Evolutionary conservation across 2,113 vertebrate genomes (phyloP).

Genomic region (Ophiodon elongatus): DNA sequence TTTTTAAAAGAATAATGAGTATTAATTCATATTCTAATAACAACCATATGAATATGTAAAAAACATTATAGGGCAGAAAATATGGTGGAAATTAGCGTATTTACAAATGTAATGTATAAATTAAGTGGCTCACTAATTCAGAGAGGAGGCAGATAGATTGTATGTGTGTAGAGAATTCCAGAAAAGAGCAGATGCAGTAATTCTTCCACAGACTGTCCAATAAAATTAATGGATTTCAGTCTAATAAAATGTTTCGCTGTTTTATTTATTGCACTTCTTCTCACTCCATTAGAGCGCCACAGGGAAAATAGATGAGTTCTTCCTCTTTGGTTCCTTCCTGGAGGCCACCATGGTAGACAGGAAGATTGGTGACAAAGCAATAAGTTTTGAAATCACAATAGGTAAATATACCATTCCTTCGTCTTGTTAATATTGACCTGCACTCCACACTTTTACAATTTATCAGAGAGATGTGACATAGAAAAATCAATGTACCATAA

Average conservation of each 20-base stretch:
- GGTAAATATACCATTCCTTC: conserved; percentile 78
- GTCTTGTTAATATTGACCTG: background rate
- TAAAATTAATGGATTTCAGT: background rate
- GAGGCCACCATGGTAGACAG: conserved; percentile 98
- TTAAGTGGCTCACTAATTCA: conserved; percentile 24
- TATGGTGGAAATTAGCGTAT: background rate
- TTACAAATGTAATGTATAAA: background rate
- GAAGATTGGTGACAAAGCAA: conserved; percentile 94
- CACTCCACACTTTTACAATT: background rate
- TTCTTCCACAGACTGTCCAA: background rate
- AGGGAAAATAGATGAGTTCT: conserved; percentile 96
- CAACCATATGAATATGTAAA: conserved; percentile 1
- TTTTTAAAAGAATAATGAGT: background rate
- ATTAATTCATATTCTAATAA: conserved; percentile 5
- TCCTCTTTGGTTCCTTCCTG: conserved; percentile 95
- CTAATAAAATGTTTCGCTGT: conserved; percentile 22
- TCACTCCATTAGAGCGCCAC: conserved; percentile 87
- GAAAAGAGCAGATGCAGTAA: background rate
- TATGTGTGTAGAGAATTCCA: background rate
- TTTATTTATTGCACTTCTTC: conserved; percentile 1
- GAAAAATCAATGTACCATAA: conserved; percentile 9
- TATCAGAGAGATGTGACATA: background rate
- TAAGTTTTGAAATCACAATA: conserved; percentile 96
- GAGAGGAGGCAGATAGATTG: background rate
- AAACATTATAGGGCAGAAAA: background rate